Evolutionary conservation across 2,888 invertebrate genomes (phyloP).

Genomic region (Homarus gammarus): DNA sequence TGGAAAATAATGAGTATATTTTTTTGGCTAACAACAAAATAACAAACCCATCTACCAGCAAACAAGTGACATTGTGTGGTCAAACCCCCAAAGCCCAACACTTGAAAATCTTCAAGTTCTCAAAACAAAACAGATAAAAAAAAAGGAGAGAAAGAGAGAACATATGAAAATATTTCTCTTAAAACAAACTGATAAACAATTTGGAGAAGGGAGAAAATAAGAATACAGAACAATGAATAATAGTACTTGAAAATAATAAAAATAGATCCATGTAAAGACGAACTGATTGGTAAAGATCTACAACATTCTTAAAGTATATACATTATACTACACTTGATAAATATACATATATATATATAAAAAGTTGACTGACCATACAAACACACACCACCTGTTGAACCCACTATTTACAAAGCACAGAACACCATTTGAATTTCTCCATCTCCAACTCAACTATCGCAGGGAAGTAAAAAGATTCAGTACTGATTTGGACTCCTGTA

Average conservation of each 20-base stretch:
- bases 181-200: background rate
- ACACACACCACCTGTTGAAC: conserved; percentile 26
- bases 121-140: no score
- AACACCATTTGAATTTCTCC: background rate
- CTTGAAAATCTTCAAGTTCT: background rate
- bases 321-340: conserved; percentile 58
- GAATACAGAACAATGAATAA: background rate
- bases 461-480: conserved; percentile 94
- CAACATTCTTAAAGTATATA: conserved; percentile 52
- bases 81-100: background rate
- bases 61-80: background rate
- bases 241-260: background rate
- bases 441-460: conserved; percentile 81
- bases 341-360: conserved; percentile 65
- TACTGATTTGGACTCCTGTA: conserved; percentile 91
- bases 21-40: background rate
- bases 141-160: background rate
- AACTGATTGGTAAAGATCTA: background rate
- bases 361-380: conserved; percentile 35
- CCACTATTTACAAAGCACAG: conserved; percentile 43
- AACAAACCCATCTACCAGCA: background rate
- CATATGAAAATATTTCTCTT: background rate
- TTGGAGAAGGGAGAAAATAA: background rate
- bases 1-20: background rate
- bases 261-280: background rate